These are phyloP conservation scores for Drosophila emarginata DNA, from an alignment of 2,888 invertebrate species.

Conservation along the genomic window DNA sequence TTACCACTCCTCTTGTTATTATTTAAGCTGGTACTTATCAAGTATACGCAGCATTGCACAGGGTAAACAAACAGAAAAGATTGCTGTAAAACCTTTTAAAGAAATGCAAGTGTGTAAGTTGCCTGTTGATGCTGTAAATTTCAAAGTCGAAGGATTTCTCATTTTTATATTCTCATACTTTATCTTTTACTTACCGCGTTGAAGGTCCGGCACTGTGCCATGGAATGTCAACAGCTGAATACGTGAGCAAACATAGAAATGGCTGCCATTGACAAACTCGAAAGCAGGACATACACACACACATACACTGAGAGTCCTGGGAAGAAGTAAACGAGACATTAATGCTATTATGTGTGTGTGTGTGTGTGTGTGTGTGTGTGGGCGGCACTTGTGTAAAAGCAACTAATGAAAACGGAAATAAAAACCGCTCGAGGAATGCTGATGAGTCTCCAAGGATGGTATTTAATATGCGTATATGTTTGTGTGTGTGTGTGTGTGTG, in stretches of 20 bases:
- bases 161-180: slow-evolving; percentile 53
- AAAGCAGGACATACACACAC: slow-evolving; percentile 30
- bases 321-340: slow-evolving; percentile 70
- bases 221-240: slow-evolving; percentile 74
- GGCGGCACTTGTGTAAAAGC: slow-evolving; percentile 76
- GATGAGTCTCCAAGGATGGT: slow-evolving; percentile 78
- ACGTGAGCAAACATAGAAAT: slow-evolving; percentile 78
- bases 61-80: slow-evolving; percentile 33
- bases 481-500: slow-evolving; percentile 35
- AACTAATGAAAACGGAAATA: slow-evolving; percentile 78
- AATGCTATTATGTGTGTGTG: slow-evolving; percentile 66
- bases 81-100: slow-evolving; percentile 29
- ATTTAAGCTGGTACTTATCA: slow-evolving; percentile 51
- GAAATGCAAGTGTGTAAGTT: slow-evolving; percentile 30
- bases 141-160: slow-evolving; percentile 62
- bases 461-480: slow-evolving; percentile 70
- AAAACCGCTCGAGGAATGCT: slow-evolving; percentile 78
- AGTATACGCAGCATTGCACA: slow-evolving; percentile 56
- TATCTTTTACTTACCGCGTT: slow-evolving; percentile 20
- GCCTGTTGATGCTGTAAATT: slow-evolving; percentile 76
- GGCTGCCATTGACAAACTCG: slow-evolving; percentile 73
- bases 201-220: slow-evolving; percentile 35
- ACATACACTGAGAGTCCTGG: slow-evolving; percentile 33
- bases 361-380: slow-evolving; percentile 41
- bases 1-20: slow-evolving; percentile 12